Evolutionary conservation across 2,113 vertebrate genomes (phyloP).

Genomic region (Scomber colias): DNA sequence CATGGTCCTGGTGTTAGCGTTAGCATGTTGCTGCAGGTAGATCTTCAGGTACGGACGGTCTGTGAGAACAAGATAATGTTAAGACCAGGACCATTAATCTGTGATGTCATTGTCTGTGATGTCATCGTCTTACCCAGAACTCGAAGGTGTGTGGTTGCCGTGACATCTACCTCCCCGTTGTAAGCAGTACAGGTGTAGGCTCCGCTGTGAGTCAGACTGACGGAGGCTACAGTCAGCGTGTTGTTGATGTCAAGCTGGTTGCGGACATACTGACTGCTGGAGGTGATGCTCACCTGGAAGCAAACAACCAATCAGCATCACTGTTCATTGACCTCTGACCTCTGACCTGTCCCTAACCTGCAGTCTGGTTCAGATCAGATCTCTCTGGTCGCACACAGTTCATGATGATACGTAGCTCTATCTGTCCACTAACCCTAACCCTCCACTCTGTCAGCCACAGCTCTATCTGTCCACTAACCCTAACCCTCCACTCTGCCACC

Average conservation of each 20-base stretch:
- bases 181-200: constrained; percentile 83
- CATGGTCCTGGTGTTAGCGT: background rate
- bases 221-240: constrained; percentile 70
- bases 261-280: background rate
- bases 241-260: constrained; percentile 11
- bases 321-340: background rate
- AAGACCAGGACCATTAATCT: no score
- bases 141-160: constrained; percentile 76
- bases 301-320: background rate
- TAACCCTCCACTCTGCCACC: no score
- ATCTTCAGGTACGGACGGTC: constrained; percentile 87
- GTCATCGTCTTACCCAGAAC: constrained; percentile 86
- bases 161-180: constrained; percentile 71
- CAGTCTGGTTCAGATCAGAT: no score
- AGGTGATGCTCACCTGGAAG: constrained; percentile 15
- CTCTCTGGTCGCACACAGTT: no score
- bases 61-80: constrained; percentile 52
- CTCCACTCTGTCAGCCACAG: no score
- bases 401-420: no score
- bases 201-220: constrained; percentile 82
- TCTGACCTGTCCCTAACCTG: background rate
- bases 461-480: no score
- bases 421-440: no score
- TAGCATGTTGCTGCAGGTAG: constrained; percentile 60
- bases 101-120: no score